Evolutionary conservation across 2,888 invertebrate genomes (phyloP).

Genomic region (Didymodactylos carnosus): DNA sequence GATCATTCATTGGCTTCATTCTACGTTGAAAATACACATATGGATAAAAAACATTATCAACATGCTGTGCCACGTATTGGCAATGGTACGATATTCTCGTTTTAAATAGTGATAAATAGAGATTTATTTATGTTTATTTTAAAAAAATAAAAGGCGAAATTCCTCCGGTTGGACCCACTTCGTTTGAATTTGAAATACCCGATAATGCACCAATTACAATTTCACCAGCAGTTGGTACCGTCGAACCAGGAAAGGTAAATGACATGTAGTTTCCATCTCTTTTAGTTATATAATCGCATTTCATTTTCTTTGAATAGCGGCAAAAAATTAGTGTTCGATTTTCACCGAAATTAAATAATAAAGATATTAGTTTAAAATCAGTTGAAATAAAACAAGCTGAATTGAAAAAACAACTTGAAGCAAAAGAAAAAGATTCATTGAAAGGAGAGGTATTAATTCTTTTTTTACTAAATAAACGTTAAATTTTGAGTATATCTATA

Average conservation of each 20-base stretch:
- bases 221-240: conserved; percentile 32
- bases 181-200: conserved; percentile 33
- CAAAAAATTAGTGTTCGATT: background rate
- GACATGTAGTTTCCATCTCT: background rate
- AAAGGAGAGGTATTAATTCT: conserved; percentile 16
- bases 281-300: background rate
- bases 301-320: background rate
- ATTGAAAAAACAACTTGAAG: background rate
- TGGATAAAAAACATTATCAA: conserved; percentile 30
- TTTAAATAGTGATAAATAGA: background rate
- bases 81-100: conserved; percentile 20
- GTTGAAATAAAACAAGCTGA: conserved; percentile 2
- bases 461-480: background rate
- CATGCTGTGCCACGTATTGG: conserved; percentile 34
- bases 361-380: background rate
- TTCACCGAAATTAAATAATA: background rate
- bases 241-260: conserved; percentile 28
- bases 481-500: background rate
- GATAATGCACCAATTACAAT: conserved; percentile 27
- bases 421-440: background rate
- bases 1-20: conserved; percentile 25
- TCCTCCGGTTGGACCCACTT: conserved; percentile 32
- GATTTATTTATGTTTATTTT: conserved; percentile 7
- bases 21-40: conserved; percentile 30
- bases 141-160: conserved; percentile 18